Base-by-base conservation (phyloP, 2,888 invertebrate genomes). In the Synergus gifuensis region DNA sequence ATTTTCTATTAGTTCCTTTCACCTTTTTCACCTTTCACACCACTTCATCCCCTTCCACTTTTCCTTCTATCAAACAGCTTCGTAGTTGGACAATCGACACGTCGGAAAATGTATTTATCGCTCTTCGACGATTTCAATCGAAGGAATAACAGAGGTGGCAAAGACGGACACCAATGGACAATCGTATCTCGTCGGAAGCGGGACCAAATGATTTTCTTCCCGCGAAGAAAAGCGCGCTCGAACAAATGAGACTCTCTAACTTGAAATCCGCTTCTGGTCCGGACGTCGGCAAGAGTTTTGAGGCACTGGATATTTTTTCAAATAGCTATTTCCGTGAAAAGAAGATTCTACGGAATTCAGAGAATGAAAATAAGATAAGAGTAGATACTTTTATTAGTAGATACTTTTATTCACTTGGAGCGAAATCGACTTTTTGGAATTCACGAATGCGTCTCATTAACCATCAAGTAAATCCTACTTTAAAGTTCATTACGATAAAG, bases 91-190 rank as follows among this genome's bases (percentile, higher is more conserved):
- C 18, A 18, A 7, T 58, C 18, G 49, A 49, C 69, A 69, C 69
- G 49, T 73, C 9, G 40, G 49, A 12, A 73, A 73, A 73, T 28
- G 49, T 49, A 49, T 73, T 49, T 73, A 73, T 73, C 54, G 73
- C 36, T 73, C 54, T n/a, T 49, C n/a, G 73, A 40, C 73, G 54
- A 73, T 73, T 73, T 73, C 73, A 73, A 54, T 73, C 54, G 73
- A 73, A 54, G 36, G 54, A 67, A 67, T 67, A 73, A 73, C 28
- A n/a, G 40, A 54, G 73, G 73, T 16, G 73, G 69, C 36, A 73
- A 73, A 73, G 69, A 54, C 36, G 73, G 12, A 73, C 73, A 54
- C 40, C 36, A 73, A 36, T 40, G 73, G n/a, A 73, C 49, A 73
- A 73, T 73, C 40, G 54, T 58, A 73, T 73, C 36, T 54, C 11